phyloP scores from a whole-genome alignment of 1,140 invertebrate genomes.

The Littorina saxatilis region DNA sequence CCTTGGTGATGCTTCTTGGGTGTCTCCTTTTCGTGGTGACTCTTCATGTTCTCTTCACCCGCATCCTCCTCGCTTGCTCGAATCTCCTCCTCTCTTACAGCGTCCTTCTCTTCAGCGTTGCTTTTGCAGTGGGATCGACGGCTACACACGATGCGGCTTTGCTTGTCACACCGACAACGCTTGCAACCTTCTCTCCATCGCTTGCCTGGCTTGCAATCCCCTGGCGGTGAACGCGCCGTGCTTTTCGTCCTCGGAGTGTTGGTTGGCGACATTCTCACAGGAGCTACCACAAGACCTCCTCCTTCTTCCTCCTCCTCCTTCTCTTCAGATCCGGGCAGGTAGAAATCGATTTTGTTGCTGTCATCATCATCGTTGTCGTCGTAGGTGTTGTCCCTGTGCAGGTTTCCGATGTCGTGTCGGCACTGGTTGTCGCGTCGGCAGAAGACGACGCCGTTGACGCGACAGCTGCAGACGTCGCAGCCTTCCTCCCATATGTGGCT shows the following conservation, averaged over 20 bases:
- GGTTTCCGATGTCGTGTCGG: no score
- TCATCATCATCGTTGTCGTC: not conserved
- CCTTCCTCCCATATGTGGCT: conserved; percentile 32
- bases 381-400: not conserved
- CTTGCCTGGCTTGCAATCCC: not conserved
- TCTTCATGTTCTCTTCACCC: not conserved
- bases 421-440: conserved; percentile 14
- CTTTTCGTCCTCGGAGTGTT: not conserved
- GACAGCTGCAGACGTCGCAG: conserved; percentile 28
- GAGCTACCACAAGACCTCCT: no score
- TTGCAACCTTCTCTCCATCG: conserved; percentile 23
- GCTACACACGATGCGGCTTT: not conserved
- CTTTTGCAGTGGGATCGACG: conserved; percentile 8
- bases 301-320: no score
- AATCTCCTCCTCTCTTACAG: not conserved
- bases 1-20: no score
- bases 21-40: not conserved
- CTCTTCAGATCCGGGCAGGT: not conserved
- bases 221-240: not conserved
- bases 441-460: conserved; percentile 8
- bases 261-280: not conserved
- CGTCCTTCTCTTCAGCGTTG: not conserved
- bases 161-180: conserved; percentile 13
- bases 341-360: not conserved
- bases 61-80: not conserved